Base-by-base conservation (phyloP, 2,888 invertebrate species). In the Eupithecia subumbrata region DNA sequence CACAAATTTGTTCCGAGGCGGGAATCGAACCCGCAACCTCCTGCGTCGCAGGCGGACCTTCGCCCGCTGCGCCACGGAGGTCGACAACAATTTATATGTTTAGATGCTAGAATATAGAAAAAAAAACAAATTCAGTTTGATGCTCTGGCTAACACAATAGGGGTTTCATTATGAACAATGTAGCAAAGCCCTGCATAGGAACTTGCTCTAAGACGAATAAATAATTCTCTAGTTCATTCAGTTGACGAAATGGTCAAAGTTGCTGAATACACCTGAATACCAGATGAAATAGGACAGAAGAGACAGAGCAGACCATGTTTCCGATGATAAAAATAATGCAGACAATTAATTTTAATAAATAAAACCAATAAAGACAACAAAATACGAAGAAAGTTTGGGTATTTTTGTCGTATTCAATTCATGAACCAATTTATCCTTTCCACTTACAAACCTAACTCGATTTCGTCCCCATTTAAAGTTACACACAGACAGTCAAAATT, bases 401-500 rank as follows among this genome's bases (percentile, higher is more conserved):
- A 37, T 40, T 40, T 67, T 67, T 40, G n/a, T 14, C 68, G 68
- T 67, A 72, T 74, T 70, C 63, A 70, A 64, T 63, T 48, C 64
- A 67, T 67, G 66, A 40, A 67, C 40, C 66, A 67, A 67, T 25
- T 48, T 52, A 45, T 60, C 25, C 67, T 43, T 69, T 71, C 69
- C 43, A 74, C 64, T 60, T n/a, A 67, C 68, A 75, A 67, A 71
- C 72, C 68, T 71, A 52, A 73, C 72, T 76, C 56, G 22, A 71
- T 72, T 74, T 68, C 60, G 34, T 73, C 25, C 66, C 56, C 56
- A 76, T 74, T 69, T 67, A 69, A 69, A 43, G 68, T 69, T 37
- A 69, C 75, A 45, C 71, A 74, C 69, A 77, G 72, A 72, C 45
- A 73, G 48, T 81, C 76, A 78, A 82, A 78, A 80, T 78, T 76